These are phyloP conservation scores for Tetraodon nigroviridis DNA, from an alignment of 2,113 vertebrate genomes.

Conservation along the genomic window DNA sequence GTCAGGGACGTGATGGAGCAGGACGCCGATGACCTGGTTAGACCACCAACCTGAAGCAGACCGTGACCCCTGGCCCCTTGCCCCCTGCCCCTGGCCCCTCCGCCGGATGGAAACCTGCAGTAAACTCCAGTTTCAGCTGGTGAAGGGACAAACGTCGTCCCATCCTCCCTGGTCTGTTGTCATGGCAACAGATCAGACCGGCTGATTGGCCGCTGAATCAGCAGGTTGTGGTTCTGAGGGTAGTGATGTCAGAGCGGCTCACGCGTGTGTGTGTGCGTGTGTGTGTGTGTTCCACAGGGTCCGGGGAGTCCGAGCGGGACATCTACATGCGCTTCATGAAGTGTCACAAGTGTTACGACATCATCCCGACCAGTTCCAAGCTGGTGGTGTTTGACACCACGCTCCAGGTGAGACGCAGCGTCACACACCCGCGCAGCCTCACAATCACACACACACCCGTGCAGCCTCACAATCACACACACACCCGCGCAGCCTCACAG, in stretches of 20 bases:
- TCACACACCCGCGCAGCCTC: background rate
- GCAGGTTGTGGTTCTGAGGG: too few species aligned
- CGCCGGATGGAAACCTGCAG: too few species aligned
- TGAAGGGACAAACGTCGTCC: background rate
- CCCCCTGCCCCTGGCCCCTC: background rate
- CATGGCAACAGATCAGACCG: constrained; percentile 26
- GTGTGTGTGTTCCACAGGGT: constrained; percentile 55
- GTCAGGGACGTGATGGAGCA: constrained; percentile 29
- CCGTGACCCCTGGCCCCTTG: background rate
- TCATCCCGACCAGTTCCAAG: constrained; percentile 96
- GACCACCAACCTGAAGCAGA: background rate
- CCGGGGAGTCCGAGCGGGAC: constrained; percentile 88
- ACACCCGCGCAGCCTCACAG: too few species aligned
- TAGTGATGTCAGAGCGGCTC: too few species aligned
- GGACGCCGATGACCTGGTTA: constrained; percentile 40
- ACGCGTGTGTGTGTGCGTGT: background rate
- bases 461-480: too few species aligned
- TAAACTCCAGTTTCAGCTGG: too few species aligned
- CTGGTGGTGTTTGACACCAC: constrained; percentile 97
- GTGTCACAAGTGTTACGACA: constrained; percentile 97
- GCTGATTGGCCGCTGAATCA: background rate
- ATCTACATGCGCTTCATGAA: constrained; percentile 99
- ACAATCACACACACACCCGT: too few species aligned
- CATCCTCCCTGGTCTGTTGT: constrained; percentile 26
- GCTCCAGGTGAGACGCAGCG: constrained; percentile 44